Conservation (phyloP, 2,888 invertebrate species). For the Strigamia crassipes region DNA sequence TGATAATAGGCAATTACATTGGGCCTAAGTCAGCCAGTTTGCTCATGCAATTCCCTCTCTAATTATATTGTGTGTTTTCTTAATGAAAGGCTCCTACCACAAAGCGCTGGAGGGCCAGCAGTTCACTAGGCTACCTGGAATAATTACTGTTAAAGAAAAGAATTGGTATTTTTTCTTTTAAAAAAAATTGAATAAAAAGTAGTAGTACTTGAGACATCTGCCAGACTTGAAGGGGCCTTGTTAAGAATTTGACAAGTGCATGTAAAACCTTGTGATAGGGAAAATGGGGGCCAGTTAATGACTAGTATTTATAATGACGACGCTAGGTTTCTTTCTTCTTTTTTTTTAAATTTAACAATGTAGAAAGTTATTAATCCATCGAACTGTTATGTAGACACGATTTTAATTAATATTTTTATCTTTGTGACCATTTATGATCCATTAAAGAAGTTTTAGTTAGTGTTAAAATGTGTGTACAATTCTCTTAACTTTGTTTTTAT, state of each 20-base stretch:
- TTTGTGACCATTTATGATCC: background rate
- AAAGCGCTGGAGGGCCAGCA: slow-evolving; percentile 35
- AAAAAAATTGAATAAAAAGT: slow-evolving; percentile 32
- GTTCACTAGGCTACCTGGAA: slow-evolving; percentile 42
- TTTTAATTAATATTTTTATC: slow-evolving; percentile 11
- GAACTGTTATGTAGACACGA: background rate
- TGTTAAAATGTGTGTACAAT: background rate
- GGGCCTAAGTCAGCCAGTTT: slow-evolving; percentile 42
- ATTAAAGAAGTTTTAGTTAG: background rate
- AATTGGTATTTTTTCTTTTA: background rate
- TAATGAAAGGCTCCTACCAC: slow-evolving; percentile 41
- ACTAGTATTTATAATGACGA: slow-evolving; percentile 15
- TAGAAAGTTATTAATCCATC: background rate
- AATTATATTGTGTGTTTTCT: slow-evolving; percentile 42
- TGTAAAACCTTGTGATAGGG: slow-evolving; percentile 1
- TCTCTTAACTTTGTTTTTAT: background rate
- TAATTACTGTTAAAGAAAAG: slow-evolving; percentile 39
- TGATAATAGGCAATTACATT: slow-evolving; percentile 40
- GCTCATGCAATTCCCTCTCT: slow-evolving; percentile 40
- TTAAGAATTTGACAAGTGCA: slow-evolving; percentile 37
- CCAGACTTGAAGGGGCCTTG: slow-evolving; percentile 35
- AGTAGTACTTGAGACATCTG: slow-evolving; percentile 37
- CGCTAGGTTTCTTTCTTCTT: background rate
- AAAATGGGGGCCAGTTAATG: background rate
- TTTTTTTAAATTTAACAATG: background rate